These are phyloP conservation scores for Zygaena filipendulae DNA, from an alignment of 2,888 invertebrate genomes.

Conservation along the genomic window DNA sequence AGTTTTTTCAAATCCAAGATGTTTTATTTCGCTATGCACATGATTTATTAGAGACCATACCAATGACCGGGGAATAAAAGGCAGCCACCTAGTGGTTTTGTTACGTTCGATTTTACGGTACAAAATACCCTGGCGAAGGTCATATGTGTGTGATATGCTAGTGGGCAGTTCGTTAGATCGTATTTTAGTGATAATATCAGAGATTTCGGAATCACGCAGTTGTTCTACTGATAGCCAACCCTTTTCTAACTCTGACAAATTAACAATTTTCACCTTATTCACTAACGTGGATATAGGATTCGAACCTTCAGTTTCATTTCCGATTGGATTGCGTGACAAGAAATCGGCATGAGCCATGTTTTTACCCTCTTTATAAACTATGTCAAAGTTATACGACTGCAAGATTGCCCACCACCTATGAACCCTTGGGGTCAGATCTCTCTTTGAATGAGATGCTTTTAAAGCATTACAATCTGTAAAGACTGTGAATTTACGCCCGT, in stretches of 20 bases:
- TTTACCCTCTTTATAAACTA: slow-evolving; percentile 14
- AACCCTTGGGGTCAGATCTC: slow-evolving; percentile 18
- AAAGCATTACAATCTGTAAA: no score
- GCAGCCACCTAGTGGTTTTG: slow-evolving; percentile 17
- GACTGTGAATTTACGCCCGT: slow-evolving; percentile 14
- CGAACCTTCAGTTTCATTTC: neutral
- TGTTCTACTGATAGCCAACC: slow-evolving; percentile 23
- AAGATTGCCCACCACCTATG: slow-evolving; percentile 20
- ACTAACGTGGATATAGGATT: neutral
- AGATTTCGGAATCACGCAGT: slow-evolving; percentile 18
- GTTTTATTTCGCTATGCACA: slow-evolving; percentile 18
- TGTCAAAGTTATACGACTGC: slow-evolving; percentile 17
- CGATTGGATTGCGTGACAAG: slow-evolving; percentile 17
- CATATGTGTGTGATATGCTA: slow-evolving; percentile 15
- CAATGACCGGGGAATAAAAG: slow-evolving; percentile 17
- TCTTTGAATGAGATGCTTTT: slow-evolving; percentile 12
- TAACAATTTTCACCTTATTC: slow-evolving; percentile 5
- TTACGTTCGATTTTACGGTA: slow-evolving; percentile 19
- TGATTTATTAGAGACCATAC: slow-evolving; percentile 21
- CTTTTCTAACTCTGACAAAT: slow-evolving; percentile 15
- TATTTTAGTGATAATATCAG: slow-evolving; percentile 14
- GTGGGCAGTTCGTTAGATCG: slow-evolving; percentile 3
- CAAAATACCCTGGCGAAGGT: slow-evolving; percentile 17
- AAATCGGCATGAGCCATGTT: slow-evolving; percentile 18
- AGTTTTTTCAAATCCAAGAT: slow-evolving; percentile 20